Evolutionary conservation across 2,797 vertebrate species (phyloP).

Genomic region (Oryzias sinensis): DNA sequence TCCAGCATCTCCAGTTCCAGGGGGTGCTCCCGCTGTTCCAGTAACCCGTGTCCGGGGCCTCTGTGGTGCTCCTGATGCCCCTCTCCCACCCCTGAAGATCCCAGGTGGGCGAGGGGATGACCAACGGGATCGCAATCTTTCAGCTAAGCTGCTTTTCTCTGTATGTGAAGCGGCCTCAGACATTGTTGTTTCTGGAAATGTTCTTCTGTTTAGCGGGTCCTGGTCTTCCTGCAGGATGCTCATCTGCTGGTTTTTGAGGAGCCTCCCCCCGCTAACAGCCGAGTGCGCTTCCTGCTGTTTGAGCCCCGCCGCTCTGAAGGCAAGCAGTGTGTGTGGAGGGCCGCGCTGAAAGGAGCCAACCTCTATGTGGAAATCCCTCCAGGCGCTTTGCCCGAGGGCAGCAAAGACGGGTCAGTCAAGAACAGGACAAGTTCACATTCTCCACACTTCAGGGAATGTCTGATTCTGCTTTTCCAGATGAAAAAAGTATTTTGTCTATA

Average conservation of each 20-base stretch:
- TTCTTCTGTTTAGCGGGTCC: not conserved
- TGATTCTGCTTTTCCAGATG: too few relatives aligned
- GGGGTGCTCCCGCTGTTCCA: slow-evolving; percentile 88
- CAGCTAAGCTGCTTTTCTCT: slow-evolving; percentile 95
- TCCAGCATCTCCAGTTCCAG: slow-evolving; percentile 79
- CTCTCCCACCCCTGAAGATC: slow-evolving; percentile 99
- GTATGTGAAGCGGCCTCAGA: slow-evolving; percentile 76
- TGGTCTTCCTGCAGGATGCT: slow-evolving; percentile 80
- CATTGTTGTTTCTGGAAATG: too few relatives aligned
- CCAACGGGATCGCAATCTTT: slow-evolving; percentile 99
- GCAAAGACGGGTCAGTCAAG: slow-evolving; percentile 89
- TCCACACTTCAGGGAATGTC: too few relatives aligned
- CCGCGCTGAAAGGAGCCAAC: slow-evolving; percentile 85
- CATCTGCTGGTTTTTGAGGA: slow-evolving; percentile 96
- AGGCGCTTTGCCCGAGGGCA: slow-evolving; percentile 92
- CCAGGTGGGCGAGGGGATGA: slow-evolving; percentile 99
- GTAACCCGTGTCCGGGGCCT: slow-evolving; percentile 99
- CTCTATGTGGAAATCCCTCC: slow-evolving; percentile 93
- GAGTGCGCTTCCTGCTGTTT: slow-evolving; percentile 90
- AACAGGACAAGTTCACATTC: not conserved
- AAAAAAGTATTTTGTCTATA: too few relatives aligned
- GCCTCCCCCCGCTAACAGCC: slow-evolving; percentile 76
- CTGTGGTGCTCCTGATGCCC: slow-evolving; percentile 99
- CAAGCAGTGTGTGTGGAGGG: slow-evolving; percentile 89
- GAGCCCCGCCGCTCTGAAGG: slow-evolving; percentile 88